Percentiles rank a stretch among this genome's conserved stretches.
These are phyloP conservation scores for Steinernema feltiae DNA, from an alignment of 1,140 invertebrate species.

Conservation along the genomic window DNA sequence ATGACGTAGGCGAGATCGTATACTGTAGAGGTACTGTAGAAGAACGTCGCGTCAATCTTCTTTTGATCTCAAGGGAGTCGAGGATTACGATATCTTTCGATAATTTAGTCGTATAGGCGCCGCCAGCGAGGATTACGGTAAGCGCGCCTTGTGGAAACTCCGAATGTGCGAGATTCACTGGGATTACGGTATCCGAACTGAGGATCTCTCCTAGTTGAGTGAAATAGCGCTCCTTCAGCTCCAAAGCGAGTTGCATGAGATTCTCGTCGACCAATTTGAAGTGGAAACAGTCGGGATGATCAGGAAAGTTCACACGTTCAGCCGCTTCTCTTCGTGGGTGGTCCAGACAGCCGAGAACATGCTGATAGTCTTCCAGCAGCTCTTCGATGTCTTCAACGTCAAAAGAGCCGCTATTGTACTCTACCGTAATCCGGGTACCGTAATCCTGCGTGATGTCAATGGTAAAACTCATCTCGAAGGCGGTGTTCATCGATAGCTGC, in stretches of 20 bases:
- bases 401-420: slow-evolving; percentile 30
- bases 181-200: background rate
- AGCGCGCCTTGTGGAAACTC: slow-evolving; percentile 12
- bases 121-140: slow-evolving; percentile 25
- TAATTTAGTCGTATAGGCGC: slow-evolving; percentile 18
- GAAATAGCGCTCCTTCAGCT: background rate
- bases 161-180: background rate
- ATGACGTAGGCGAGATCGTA: slow-evolving; percentile 41
- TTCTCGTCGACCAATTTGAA: background rate
- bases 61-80: slow-evolving; percentile 7
- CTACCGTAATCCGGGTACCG: slow-evolving; percentile 28
- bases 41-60: slow-evolving; percentile 1
- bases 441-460: slow-evolving; percentile 40
- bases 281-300: background rate
- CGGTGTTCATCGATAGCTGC: slow-evolving; percentile 44
- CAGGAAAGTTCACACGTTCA: background rate
- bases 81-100: background rate
- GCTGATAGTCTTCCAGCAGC: slow-evolving; percentile 23
- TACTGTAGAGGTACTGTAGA: background rate
- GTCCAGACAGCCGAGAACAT: background rate
- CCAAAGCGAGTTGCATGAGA: background rate
- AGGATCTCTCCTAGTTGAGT: background rate
- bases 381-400: slow-evolving; percentile 11
- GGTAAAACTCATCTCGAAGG: slow-evolving; percentile 45
- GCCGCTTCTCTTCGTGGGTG: background rate